Base-by-base conservation (phyloP, 2,797 vertebrate species). In the Parauchenoglanis punctatus region DNA sequence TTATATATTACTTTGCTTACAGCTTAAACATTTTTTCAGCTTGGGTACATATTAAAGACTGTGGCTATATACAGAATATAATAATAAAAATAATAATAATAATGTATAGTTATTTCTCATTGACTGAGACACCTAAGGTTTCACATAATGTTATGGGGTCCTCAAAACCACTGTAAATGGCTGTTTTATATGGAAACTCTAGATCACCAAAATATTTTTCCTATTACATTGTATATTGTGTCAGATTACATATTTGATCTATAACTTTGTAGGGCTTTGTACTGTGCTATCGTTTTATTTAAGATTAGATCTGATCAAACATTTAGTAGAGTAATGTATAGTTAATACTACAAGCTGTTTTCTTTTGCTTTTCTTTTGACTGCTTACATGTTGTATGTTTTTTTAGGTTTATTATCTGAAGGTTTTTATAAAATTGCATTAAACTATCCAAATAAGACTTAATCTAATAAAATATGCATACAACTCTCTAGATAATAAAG, bases 1-100 rank as follows among this genome's bases (percentile, higher is more conserved):
- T 70, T 65, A 63, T 85, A 46, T 81, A 81, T 81, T 35, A 73
- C 17, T 17, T 75, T 52, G 20, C 40, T 77, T 78, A 70, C 46
- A 83, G 12, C 59, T 49, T 76, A 31, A 85, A 63, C 52, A 28
- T 7, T 59, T 49, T 77, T 56, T 68, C 15, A 85, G 58, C 75
- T 81, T 44, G 20, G 44, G 44, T 49, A n/a, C 49, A 23, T 44
- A 23, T 44, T 31, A 73, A 84, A 61, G 67, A 7, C n/a, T 52
- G 10, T 49, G 18, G 61, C n/a, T 23, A 52, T 28, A 61, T 63
- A 73, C 23, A 59, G 67, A 1, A 80, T 40, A 58, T 85, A 31
- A 40, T 40, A 25, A 28, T 54, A 54, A 65, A 4, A 65, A 28
- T 6, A 63, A 49, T n/a, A 63, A 28, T 63, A 61, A 49, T 25